Conservation (phyloP, 2,888 invertebrate genomes). For the Lithophane socia region DNA sequence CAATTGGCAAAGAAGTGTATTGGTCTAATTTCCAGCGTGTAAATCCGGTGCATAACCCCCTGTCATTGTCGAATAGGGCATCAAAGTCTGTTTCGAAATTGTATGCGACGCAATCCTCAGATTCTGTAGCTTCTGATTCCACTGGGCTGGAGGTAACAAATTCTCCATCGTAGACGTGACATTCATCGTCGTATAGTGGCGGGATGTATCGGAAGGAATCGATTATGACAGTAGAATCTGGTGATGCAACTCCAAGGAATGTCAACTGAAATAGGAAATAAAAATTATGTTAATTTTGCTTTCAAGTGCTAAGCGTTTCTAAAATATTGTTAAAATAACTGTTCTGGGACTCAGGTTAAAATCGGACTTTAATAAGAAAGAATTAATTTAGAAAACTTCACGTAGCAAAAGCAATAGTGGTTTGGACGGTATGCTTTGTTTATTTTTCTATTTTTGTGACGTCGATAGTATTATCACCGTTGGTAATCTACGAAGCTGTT, state of each 20-base stretch:
- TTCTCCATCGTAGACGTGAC: slow-evolving; percentile 66
- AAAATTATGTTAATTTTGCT: neutral
- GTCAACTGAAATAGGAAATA: slow-evolving; percentile 63
- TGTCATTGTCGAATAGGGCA: slow-evolving; percentile 46
- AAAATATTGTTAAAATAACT: neutral
- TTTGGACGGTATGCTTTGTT: slow-evolving; percentile 20
- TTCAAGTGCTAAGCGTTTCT: neutral
- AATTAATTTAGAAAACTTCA: neutral
- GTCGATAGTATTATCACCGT: slow-evolving; percentile 7
- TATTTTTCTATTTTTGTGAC: slow-evolving; percentile 27
- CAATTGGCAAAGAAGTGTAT: slow-evolving; percentile 42
- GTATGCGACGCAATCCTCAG: slow-evolving; percentile 64
- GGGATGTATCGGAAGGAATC: slow-evolving; percentile 74
- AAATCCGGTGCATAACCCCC: slow-evolving; percentile 61
- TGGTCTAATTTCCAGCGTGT: slow-evolving; percentile 52
- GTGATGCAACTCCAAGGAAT: slow-evolving; percentile 64
- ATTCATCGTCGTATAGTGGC: slow-evolving; percentile 60
- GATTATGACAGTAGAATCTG: slow-evolving; percentile 65
- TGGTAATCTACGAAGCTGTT: slow-evolving; percentile 32
- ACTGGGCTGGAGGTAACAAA: slow-evolving; percentile 49
- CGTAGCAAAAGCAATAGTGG: neutral
- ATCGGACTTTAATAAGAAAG: neutral
- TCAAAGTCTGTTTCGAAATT: slow-evolving; percentile 62
- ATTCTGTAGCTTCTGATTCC: slow-evolving; percentile 28
- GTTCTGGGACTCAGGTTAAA: neutral